Percentiles rank a stretch among this genome's conserved stretches.
These are phyloP conservation scores for Struthidea cinerea DNA, from an alignment of 2,113 vertebrate genomes.

Conservation along the genomic window DNA sequence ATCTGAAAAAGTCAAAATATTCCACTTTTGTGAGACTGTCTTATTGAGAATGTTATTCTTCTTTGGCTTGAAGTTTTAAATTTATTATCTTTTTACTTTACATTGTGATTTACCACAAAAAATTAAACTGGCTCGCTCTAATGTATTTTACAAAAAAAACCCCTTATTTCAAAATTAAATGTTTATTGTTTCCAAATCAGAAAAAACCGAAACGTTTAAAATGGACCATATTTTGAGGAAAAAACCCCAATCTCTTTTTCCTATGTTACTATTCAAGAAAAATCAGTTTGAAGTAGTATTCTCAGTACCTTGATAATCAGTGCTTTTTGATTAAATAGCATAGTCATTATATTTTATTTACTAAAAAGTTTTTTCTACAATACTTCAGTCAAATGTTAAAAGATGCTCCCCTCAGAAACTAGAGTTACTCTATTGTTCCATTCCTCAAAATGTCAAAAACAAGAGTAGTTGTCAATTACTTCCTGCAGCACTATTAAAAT, in stretches of 20 bases:
- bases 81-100: background rate
- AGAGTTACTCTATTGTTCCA: background rate
- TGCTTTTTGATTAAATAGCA: background rate
- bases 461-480: background rate
- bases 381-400: background rate
- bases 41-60: background rate
- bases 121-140: background rate
- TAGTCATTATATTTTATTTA: background rate
- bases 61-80: background rate
- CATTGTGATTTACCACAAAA: background rate
- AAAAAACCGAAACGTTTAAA: background rate
- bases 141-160: background rate
- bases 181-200: background rate
- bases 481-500: background rate
- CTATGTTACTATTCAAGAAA: background rate
- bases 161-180: background rate
- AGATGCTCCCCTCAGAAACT: background rate
- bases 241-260: fast-evolving
- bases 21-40: background rate
- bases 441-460: background rate
- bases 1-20: background rate
- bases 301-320: background rate
- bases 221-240: too few relatives aligned
- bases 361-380: background rate
- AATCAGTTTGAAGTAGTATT: background rate